Evolutionary conservation across 2,113 vertebrate genomes (phyloP).

Genomic region (Pristiophorus japonicus): DNA sequence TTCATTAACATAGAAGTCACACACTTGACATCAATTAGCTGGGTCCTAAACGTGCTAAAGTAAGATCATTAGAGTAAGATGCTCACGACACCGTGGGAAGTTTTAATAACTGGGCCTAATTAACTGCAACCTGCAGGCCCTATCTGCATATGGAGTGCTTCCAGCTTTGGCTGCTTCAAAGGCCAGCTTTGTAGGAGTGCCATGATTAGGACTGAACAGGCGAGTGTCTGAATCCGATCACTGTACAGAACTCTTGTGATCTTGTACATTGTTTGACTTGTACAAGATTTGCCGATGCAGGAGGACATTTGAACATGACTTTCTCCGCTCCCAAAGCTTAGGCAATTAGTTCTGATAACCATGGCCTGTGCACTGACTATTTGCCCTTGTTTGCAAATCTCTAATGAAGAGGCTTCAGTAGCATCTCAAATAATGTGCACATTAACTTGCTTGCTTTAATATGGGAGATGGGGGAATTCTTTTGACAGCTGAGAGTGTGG

Average conservation of each 20-base stretch:
- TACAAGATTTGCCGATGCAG: conserved; percentile 65
- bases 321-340: conserved; percentile 47
- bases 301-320: conserved; percentile 62
- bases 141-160: conserved; percentile 62
- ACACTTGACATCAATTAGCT: conserved; percentile 98
- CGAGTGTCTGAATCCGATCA: conserved; percentile 54
- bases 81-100: conserved; percentile 51
- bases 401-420: conserved; percentile 77
- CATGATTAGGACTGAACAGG: conserved; percentile 69
- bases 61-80: conserved; percentile 91
- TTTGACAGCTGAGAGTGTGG: background rate
- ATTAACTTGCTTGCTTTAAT: conserved; percentile 18
- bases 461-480: background rate
- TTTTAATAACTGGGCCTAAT: conserved; percentile 57
- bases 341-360: conserved; percentile 89
- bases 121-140: conserved; percentile 68
- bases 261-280: conserved; percentile 57
- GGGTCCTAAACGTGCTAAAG: conserved; percentile 78
- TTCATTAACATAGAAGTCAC: conserved; percentile 84
- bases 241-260: conserved; percentile 50
- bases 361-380: conserved; percentile 69
- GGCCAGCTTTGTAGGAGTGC: conserved; percentile 56
- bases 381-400: conserved; percentile 86
- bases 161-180: conserved; percentile 65
- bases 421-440: conserved; percentile 18